Evolutionary conservation across 2,113 vertebrate genomes (phyloP).

Genomic region (Lagopus muta): DNA sequence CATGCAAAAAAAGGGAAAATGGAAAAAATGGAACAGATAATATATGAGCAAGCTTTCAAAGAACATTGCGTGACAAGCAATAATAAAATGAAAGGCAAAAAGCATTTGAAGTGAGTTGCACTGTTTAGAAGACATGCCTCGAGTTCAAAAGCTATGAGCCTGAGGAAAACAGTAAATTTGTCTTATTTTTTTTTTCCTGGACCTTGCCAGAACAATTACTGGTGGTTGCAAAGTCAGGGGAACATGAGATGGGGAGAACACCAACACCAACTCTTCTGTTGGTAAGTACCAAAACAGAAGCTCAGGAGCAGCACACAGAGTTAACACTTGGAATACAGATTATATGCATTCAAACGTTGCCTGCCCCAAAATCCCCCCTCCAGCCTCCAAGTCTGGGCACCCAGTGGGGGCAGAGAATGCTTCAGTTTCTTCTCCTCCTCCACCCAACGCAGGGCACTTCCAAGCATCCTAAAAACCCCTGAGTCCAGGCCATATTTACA

Average conservation of each 20-base stretch:
- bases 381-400: background rate
- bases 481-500: background rate
- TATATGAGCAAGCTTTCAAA: slow-evolving; percentile 88
- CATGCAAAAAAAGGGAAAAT: slow-evolving; percentile 90
- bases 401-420: background rate
- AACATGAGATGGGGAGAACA: slow-evolving; percentile 71
- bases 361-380: slow-evolving; percentile 14
- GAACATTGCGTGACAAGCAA: slow-evolving; percentile 87
- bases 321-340: background rate
- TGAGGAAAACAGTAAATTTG: slow-evolving; percentile 78
- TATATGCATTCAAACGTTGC: slow-evolving; percentile 74
- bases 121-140: slow-evolving; percentile 86
- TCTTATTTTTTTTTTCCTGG: slow-evolving; percentile 60
- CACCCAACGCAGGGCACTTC: background rate
- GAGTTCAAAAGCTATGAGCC: slow-evolving; percentile 81
- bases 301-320: slow-evolving; percentile 46
- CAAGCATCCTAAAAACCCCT: background rate
- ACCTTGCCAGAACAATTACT: slow-evolving; percentile 67
- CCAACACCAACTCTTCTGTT: slow-evolving; percentile 51
- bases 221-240: slow-evolving; percentile 67
- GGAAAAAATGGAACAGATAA: slow-evolving; percentile 92
- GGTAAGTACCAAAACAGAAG: slow-evolving; percentile 55
- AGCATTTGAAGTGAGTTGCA: slow-evolving; percentile 88
- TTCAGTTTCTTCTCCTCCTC: background rate
- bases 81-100: slow-evolving; percentile 87